These are phyloP conservation scores for Pangasius mekongensis DNA, from an alignment of 2,797 vertebrate species.

Conservation along the genomic window DNA sequence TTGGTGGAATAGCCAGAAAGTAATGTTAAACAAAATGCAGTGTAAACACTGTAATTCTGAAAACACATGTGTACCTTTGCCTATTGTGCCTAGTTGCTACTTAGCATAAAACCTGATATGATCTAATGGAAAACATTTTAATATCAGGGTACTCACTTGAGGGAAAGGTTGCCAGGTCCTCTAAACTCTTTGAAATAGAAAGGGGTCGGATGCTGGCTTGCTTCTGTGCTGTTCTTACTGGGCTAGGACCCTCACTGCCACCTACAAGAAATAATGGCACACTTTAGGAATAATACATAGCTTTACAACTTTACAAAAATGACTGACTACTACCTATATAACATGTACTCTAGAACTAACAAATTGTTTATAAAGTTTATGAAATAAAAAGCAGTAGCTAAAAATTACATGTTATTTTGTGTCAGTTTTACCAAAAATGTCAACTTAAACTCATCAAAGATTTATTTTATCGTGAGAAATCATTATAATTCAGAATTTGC, in stretches of 20 bases:
- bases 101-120: background rate
- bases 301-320: background rate
- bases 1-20: slow-evolving; percentile 56
- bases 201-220: slow-evolving; percentile 76
- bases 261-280: slow-evolving; percentile 72
- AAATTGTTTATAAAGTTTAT: background rate
- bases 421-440: background rate
- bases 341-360: background rate
- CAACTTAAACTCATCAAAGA: background rate
- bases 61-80: background rate
- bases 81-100: background rate
- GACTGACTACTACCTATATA: background rate
- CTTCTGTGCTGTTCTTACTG: slow-evolving; percentile 78
- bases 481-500: no score
- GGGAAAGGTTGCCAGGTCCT: slow-evolving; percentile 80
- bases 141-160: slow-evolving; percentile 77
- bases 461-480: background rate
- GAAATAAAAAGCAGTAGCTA: background rate
- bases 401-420: background rate
- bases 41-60: background rate
- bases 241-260: slow-evolving; percentile 76
- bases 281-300: background rate
- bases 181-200: slow-evolving; percentile 87
- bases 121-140: background rate
- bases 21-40: background rate